Evolutionary conservation across 2,888 invertebrate genomes (phyloP), one percentile per base, ranked within the genome.

Genomic region (Dione vanillae): DNA sequence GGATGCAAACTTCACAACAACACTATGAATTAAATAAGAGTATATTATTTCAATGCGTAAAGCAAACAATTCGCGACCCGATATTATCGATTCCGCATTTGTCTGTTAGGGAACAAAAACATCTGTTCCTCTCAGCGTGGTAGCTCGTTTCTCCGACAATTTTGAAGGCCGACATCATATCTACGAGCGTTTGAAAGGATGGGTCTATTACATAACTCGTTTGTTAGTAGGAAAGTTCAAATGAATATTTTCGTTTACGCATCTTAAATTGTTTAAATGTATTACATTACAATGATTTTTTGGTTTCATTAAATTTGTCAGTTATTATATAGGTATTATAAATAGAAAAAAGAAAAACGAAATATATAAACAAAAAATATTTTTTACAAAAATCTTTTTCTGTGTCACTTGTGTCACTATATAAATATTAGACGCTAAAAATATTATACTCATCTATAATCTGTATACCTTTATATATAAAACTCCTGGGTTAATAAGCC

Each of bases 81-180:
- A 67, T 72, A 71, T 70, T 75, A 77, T 77, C 74, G 77, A 77
- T 77, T 74, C 74, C 49, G 40, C 58, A 62, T 74, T 43, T 73
- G 69, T 70, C 68, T 74, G 72, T 72, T 77, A 74, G 62, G 61
- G 47, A 69, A 67, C 66, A 62, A 67, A 70, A 74, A 77, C 75
- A 75, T 71, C 75, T 69, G 68, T 65, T 65, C 59, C 47, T 51
- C 16, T 47, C 37, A 62, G 37, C 45, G 62, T 54, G 68, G 45
- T 43, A 45, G 52, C 56, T 41, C 52, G 52, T 41, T 41, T 27
- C 37, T 41, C 52, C 62, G 52, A 62, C 67, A 61, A 51, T 67
- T 41, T 51, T 49, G 40, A 56, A 64, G 49, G 45, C 43, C 54
- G 37, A 19, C 61, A 41, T 49, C 67, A 68, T 45, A 37, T 68